phyloP scores from a whole-genome alignment of 2,113 vertebrate species.

The Apaloderma vittatum region DNA sequence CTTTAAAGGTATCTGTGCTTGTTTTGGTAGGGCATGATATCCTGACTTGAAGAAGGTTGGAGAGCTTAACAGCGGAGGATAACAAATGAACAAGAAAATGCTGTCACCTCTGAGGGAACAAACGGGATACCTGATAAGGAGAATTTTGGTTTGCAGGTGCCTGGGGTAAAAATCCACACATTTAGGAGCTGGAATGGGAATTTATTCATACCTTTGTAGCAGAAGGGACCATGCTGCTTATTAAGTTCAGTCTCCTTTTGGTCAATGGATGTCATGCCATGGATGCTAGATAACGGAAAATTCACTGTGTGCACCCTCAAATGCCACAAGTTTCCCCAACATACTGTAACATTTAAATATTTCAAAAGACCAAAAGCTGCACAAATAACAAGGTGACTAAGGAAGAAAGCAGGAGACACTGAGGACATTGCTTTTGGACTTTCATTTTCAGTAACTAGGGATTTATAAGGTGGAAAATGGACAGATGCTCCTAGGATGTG shows the following conservation, averaged over 20 bases:
- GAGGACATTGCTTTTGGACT: neutral
- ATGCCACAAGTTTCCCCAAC: neutral
- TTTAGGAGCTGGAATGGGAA: neutral
- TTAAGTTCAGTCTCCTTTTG: neutral
- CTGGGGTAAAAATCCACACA: neutral
- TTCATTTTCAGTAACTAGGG: neutral
- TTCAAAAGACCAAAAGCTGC: neutral
- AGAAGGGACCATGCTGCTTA: rapidly evolving
- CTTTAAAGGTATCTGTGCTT: neutral
- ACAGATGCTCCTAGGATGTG: neutral
- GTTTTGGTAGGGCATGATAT: neutral
- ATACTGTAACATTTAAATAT: neutral
- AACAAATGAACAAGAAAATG: neutral
- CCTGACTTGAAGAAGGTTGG: neutral
- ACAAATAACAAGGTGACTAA: neutral
- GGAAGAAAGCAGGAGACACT: neutral
- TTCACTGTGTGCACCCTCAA: neutral
- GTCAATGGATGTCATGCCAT: neutral
- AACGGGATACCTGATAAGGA: neutral
- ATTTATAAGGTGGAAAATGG: neutral
- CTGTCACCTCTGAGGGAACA: neutral
- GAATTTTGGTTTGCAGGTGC: neutral
- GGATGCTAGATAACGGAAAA: neutral
- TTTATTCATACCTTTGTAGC: neutral
- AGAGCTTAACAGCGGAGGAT: neutral